Conservation (phyloP, 2,113 vertebrate species). For the Macquaria ambigua region DNA sequence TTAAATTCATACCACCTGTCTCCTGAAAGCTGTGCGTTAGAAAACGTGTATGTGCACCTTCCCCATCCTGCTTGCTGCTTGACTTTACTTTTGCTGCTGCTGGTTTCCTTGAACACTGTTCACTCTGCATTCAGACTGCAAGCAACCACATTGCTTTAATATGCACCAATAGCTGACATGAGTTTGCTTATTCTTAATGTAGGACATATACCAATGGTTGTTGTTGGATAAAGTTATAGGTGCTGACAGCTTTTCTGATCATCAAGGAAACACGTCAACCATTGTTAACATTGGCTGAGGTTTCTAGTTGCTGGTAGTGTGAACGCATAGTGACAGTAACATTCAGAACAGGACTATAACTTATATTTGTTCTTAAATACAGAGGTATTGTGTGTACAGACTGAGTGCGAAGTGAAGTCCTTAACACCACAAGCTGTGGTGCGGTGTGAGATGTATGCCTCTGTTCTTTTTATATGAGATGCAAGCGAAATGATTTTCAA, state of each 20-base stretch:
- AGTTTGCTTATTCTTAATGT: background rate
- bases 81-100: background rate
- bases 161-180: background rate
- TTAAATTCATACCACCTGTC: conserved; percentile 7
- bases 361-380: background rate
- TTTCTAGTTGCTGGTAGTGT: background rate
- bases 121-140: background rate
- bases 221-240: background rate
- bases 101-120: conserved; percentile 8
- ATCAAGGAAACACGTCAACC: background rate
- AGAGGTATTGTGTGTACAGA: conserved; percentile 10
- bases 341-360: background rate
- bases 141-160: background rate
- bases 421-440: background rate
- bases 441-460: background rate
- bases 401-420: background rate
- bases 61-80: conserved; percentile 7
- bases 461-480: background rate
- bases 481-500: background rate
- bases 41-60: conserved; percentile 44
- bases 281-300: background rate
- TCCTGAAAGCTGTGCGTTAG: background rate
- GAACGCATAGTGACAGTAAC: background rate
- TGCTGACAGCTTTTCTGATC: background rate
- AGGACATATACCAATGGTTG: background rate